A percentile compares a stretch with the other conserved stretches of the same genome.
phyloP scores from a whole-genome alignment of 1,140 invertebrate genomes.

The Mylabris phalerata region DNA sequence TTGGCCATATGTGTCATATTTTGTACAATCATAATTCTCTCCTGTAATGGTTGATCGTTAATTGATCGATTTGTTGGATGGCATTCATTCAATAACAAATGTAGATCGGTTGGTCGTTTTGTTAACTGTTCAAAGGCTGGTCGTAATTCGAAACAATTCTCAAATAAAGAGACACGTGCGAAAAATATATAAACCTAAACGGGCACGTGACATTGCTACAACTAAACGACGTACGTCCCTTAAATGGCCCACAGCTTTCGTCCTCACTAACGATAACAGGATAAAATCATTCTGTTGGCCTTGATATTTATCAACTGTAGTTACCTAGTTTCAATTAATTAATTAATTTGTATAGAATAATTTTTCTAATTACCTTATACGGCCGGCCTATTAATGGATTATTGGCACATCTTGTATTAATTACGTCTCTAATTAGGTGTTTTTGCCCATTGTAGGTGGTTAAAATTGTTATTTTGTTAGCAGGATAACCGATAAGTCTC shows the following conservation, averaged over 20 bases:
- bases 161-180: constrained; percentile 84
- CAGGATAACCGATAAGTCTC: constrained; percentile 94
- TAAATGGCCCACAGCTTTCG: constrained; percentile 93
- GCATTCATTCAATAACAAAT: constrained; percentile 68
- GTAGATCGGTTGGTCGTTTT: constrained; percentile 65
- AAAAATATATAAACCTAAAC: constrained; percentile 97
- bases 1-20: constrained; percentile 92
- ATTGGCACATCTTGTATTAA: constrained; percentile 86
- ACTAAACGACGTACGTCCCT: constrained; percentile 93
- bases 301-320: constrained; percentile 98
- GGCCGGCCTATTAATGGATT: constrained; percentile 97
- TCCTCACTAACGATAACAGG: constrained; percentile 90
- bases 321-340: constrained; percentile 46
- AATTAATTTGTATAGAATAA: background rate
- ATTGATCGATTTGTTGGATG: constrained; percentile 63
- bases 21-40: constrained; percentile 52
- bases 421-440: constrained; percentile 92
- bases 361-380: constrained; percentile 65
- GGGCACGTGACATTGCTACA: constrained; percentile 95
- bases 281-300: constrained; percentile 99
- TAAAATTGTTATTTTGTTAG: constrained; percentile 70
- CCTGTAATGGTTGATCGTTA: constrained; percentile 33
- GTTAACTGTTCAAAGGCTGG: constrained; percentile 87
- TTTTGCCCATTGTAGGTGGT: constrained; percentile 99
- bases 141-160: constrained; percentile 93